Evolutionary conservation across 2,888 invertebrate species (phyloP).

Genomic region (Diaphora mendica): DNA sequence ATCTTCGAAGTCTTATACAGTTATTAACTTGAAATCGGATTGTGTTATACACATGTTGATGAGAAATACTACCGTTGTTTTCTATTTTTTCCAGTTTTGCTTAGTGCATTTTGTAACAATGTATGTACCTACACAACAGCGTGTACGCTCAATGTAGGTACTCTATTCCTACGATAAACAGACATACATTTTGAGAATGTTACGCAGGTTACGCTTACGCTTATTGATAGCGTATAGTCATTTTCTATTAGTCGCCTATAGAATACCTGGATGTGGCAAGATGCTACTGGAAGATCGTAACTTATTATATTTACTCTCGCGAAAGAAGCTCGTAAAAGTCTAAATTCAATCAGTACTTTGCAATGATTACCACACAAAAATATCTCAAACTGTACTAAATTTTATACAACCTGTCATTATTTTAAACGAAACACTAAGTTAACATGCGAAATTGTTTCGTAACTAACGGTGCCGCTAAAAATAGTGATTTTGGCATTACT

Average conservation of each 20-base stretch:
- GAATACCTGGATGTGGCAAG: slow-evolving; percentile 25
- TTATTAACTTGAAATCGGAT: slow-evolving; percentile 43
- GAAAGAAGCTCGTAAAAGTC: slow-evolving; percentile 62
- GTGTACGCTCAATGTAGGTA: not conserved
- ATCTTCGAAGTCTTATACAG: slow-evolving; percentile 34
- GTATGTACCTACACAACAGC: slow-evolving; percentile 19
- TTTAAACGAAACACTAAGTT: slow-evolving; percentile 57
- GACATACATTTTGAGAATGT: not conserved
- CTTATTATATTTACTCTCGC: slow-evolving; percentile 54
- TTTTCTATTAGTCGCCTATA: not conserved
- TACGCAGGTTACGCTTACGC: not conserved
- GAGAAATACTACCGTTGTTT: slow-evolving; percentile 50
- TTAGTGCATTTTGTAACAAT: slow-evolving; percentile 25
- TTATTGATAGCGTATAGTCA: not conserved
- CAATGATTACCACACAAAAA: slow-evolving; percentile 59
- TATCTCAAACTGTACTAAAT: slow-evolving; percentile 60
- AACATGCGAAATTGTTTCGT: slow-evolving; percentile 56
- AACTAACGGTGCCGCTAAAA: slow-evolving; percentile 49
- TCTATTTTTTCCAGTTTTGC: slow-evolving; percentile 32
- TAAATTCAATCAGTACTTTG: slow-evolving; percentile 67
- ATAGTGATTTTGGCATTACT: slow-evolving; percentile 53
- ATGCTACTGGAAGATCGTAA: slow-evolving; percentile 48
- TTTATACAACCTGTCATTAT: slow-evolving; percentile 51
- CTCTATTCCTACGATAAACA: not conserved
- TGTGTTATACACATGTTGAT: slow-evolving; percentile 36